A percentile compares a stretch with the other conserved stretches of the same genome.
These are phyloP conservation scores for Charina bottae DNA, from an alignment of 2,113 vertebrate genomes.

Conservation along the genomic window DNA sequence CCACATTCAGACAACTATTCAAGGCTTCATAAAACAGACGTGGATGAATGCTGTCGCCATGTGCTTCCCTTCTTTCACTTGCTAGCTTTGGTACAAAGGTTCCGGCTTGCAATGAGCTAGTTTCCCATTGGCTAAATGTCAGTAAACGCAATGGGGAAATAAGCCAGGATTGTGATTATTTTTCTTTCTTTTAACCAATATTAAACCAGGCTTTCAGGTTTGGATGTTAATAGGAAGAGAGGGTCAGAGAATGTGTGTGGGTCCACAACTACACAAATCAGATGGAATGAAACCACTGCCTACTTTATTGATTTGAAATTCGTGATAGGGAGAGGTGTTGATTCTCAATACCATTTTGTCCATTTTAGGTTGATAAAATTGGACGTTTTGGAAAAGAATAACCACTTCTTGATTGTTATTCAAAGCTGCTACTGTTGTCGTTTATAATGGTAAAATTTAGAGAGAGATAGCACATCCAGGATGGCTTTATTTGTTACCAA, in stretches of 20 bases:
- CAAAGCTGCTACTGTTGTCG: slow-evolving; percentile 65
- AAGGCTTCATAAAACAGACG: not conserved
- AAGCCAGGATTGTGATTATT: not conserved
- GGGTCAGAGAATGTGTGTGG: too few relatives aligned
- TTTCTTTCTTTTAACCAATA: not conserved
- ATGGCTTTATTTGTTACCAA: slow-evolving; percentile 57
- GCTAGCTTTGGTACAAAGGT: not conserved
- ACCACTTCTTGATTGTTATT: slow-evolving; percentile 53
- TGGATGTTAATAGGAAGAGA: not conserved
- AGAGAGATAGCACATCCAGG: slow-evolving; percentile 47
- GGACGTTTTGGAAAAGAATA: slow-evolving; percentile 54
- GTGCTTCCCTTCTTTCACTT: not conserved
- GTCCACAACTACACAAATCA: not conserved
- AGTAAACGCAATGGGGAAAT: not conserved
- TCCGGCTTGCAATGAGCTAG: not conserved
- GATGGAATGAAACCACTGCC: not conserved
- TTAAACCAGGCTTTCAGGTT: not conserved
- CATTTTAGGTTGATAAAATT: slow-evolving; percentile 42
- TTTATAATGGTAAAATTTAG: slow-evolving; percentile 55
- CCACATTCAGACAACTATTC: not conserved
- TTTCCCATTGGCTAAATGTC: not conserved
- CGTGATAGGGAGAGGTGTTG: not conserved
- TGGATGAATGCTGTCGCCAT: not conserved
- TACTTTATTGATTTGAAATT: not conserved
- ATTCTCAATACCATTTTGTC: not conserved